These are phyloP conservation scores for Poeciliopsis infans DNA, from an alignment of 2,797 vertebrate genomes.

Conservation along the genomic window DNA sequence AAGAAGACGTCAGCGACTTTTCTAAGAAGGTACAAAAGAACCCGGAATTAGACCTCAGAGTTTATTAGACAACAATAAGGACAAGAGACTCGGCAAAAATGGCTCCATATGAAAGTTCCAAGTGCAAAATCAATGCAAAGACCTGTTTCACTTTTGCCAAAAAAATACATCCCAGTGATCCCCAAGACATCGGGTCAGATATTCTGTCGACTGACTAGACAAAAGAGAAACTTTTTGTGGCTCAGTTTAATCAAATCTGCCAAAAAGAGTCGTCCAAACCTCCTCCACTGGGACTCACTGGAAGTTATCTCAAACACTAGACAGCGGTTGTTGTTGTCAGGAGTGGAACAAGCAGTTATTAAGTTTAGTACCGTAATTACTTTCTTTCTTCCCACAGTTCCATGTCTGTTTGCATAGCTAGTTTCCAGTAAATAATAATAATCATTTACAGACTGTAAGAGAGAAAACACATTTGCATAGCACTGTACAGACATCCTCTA, in stretches of 20 bases:
- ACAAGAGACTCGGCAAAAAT: background rate
- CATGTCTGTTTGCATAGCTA: background rate
- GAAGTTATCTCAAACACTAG: background rate
- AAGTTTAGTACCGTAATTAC: background rate
- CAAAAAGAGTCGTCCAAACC: too few relatives aligned
- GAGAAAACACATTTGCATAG: background rate
- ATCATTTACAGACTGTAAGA: background rate
- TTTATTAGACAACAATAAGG: background rate
- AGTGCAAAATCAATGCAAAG: background rate
- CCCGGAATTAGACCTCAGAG: background rate
- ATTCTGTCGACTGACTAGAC: background rate
- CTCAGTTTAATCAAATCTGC: background rate
- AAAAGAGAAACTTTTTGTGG: background rate
- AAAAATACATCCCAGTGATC: background rate
- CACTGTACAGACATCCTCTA: background rate
- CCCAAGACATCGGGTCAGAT: background rate
- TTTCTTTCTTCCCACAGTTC: background rate
- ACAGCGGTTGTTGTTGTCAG: background rate
- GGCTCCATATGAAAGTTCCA: background rate
- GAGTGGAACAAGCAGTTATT: background rate
- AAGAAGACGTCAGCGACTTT: background rate
- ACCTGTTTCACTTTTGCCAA: background rate
- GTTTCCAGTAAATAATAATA: background rate
- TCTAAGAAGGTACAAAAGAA: background rate
- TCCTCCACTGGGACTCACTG: background rate